Evolutionary conservation across 1,140 invertebrate genomes (phyloP), one percentile per base, ranked within the genome.

Genomic region (Sarcophaga bullata): DNA sequence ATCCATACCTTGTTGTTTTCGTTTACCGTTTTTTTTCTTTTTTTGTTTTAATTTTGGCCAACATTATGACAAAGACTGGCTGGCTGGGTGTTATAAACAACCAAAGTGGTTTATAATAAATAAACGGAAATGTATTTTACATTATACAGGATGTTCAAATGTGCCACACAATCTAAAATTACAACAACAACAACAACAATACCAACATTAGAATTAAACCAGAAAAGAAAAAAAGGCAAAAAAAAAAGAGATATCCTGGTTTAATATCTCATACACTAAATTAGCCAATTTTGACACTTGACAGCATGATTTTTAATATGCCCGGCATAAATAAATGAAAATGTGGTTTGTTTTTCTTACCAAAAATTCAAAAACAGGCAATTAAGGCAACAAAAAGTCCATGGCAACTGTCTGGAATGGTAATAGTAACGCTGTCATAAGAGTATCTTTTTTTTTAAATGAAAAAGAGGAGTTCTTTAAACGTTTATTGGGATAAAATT

Each of bases 111-210:
- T 68, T 19, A 68, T 68, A 68, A 68, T 68, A 68, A 68, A 68
- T 68, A 68, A 68, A 68, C 62, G 62, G 62, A 68, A 68, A 68
- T 68, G 62, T 68, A 17, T 68, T 19, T 19, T 68, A 68, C 62
- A 68, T 68, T 68, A 68, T 68, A 19, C 62, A 68, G 62, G 62
- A 68, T 68, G 62, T 68, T 68, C 9, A 68, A 68, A 68, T 68
- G 62, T 68, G 62, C n/a, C 62, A 25, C 19, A 37, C 25, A 68
- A 68, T 68, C 62, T 68, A 68, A 68, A 68, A 68, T 19, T 68
- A 19, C 54, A 58, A n/a, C 54, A 58, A 58, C n/a, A 58, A 68
- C n/a, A 37, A 1, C 19, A 25, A 68, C 17, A n/a, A n/a, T n/a
- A n/a, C n/a, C n/a, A n/a, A 37, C 25, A 37, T 37, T 37, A 37